These are phyloP conservation scores for Cheilosia vulpina DNA, from an alignment of 2,888 invertebrate genomes.

Conservation along the genomic window DNA sequence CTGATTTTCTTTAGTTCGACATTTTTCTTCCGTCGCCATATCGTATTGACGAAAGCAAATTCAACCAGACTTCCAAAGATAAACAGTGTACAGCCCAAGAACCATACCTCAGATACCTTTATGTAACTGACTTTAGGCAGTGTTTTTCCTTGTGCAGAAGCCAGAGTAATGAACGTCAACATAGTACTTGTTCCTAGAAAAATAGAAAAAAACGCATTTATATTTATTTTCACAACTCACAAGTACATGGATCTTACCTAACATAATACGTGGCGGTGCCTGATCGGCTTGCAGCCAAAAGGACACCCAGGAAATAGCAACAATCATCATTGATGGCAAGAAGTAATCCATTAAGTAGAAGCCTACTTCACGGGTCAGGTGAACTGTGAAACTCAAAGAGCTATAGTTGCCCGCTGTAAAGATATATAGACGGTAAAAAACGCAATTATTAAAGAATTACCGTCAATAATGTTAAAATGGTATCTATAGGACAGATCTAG, in stretches of 20 bases:
- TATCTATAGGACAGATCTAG: no score
- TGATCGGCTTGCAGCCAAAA: conserved; percentile 95
- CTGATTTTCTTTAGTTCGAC: conserved; percentile 84
- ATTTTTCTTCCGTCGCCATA: conserved; percentile 90
- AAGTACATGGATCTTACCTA: conserved; percentile 85
- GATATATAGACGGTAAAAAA: conserved; percentile 70
- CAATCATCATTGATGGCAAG: conserved; percentile 93
- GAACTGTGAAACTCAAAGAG: conserved; percentile 90
- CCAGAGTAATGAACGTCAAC: conserved; percentile 94
- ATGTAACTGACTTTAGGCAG: conserved; percentile 95
- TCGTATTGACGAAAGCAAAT: conserved; percentile 95
- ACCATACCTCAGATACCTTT: conserved; percentile 96
- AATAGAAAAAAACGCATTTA: neutral
- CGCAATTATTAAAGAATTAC: neutral
- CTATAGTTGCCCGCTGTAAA: conserved; percentile 92
- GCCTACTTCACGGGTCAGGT: conserved; percentile 91
- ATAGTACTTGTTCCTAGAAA: conserved; percentile 90
- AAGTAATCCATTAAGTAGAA: conserved; percentile 95
- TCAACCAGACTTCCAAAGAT: conserved; percentile 94
- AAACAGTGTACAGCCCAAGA: conserved; percentile 92
- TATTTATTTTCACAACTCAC: neutral
- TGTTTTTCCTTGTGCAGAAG: conserved; percentile 92
- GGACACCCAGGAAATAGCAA: conserved; percentile 94
- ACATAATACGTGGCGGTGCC: conserved; percentile 91
- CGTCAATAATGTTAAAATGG: neutral